Percentiles rank a stretch among this genome's conserved stretches.
Conservation (phyloP, 2,888 invertebrate genomes). For the Stenodera caucasica region DNA sequence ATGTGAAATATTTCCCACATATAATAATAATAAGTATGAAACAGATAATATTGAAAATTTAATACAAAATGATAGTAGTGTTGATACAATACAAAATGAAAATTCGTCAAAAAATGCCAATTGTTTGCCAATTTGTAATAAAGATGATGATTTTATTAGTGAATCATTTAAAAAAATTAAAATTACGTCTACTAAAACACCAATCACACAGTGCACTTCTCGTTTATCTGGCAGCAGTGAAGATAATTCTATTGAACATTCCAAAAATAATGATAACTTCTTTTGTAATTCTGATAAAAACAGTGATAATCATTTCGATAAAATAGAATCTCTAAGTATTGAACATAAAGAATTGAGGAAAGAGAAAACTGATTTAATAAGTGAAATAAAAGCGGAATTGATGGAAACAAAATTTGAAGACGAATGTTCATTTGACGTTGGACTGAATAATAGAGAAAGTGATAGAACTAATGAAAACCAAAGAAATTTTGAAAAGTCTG, state of each 20-base stretch:
- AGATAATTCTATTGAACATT: not conserved
- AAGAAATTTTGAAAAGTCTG: slow-evolving; percentile 10
- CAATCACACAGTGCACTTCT: not conserved
- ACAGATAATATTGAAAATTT: not conserved
- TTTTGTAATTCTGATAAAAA: not conserved
- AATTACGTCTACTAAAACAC: not conserved
- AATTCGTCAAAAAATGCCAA: slow-evolving; percentile 24
- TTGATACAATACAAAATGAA: slow-evolving; percentile 17
- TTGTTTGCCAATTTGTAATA: slow-evolving; percentile 14
- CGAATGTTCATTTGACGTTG: not conserved
- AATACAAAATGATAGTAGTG: not conserved
- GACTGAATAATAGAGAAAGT: not conserved
- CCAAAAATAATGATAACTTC: not conserved
- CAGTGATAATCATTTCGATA: not conserved
- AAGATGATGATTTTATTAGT: slow-evolving; percentile 1
- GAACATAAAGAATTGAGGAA: not conserved
- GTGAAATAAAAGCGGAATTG: not conserved
- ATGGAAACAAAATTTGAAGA: not conserved
- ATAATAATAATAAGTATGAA: not conserved
- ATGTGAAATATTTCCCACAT: not conserved
- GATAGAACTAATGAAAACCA: not conserved
- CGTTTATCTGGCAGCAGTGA: not conserved
- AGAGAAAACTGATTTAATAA: not conserved
- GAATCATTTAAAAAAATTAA: not conserved
- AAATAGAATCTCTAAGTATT: not conserved